Evolutionary conservation across 2,113 vertebrate species (phyloP).

Genomic region (Narcine bancroftii): DNA sequence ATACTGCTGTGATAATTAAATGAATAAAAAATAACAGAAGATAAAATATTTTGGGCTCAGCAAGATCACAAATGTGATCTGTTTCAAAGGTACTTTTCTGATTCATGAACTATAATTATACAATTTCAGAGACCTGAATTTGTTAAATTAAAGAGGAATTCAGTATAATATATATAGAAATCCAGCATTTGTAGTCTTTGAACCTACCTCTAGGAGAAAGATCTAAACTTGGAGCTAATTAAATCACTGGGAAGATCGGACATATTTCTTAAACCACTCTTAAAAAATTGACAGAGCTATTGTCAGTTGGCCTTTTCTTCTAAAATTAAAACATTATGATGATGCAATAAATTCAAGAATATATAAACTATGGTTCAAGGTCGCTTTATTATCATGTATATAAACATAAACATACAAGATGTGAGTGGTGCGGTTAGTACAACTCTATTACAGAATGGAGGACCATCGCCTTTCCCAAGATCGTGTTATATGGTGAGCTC

Average conservation of each 20-base stretch:
- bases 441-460: too few relatives aligned
- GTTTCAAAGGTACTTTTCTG: neutral
- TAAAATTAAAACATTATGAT: neutral
- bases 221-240: neutral
- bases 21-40: neutral
- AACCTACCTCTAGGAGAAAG: neutral
- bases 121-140: neutral
- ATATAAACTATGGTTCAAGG: neutral
- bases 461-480: too few relatives aligned
- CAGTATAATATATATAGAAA: neutral
- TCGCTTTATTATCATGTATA: too few relatives aligned
- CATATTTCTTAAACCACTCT: too few relatives aligned
- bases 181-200: neutral
- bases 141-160: neutral
- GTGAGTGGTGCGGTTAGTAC: too few relatives aligned
- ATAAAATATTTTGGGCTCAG: neutral
- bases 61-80: neutral
- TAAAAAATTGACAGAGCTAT: too few relatives aligned
- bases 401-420: too few relatives aligned
- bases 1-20: neutral
- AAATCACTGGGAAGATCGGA: neutral
- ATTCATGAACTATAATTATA: neutral
- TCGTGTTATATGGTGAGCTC: too few relatives aligned
- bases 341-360: neutral
- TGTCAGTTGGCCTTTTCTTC: too few relatives aligned